Base-by-base conservation (phyloP, 2,888 invertebrate genomes). In the Cosmia trapezina region DNA sequence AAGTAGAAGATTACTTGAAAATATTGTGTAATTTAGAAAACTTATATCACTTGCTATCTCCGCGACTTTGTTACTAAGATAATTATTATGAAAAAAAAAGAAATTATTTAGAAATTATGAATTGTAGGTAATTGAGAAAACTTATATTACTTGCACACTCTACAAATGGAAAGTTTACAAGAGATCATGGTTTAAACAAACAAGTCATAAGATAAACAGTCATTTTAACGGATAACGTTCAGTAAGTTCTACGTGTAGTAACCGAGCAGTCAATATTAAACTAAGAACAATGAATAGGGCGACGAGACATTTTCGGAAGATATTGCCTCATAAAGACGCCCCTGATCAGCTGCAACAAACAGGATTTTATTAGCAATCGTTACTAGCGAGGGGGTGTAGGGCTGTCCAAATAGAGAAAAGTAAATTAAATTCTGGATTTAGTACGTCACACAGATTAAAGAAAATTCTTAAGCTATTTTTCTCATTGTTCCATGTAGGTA, bases 341-440 rank as follows among this genome's bases (percentile, higher is more conserved):
- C 57, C 67, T 28, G 76, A 74, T 72, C 77, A 49, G 49, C 17
- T 73, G 75, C 82, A 78, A 64, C 79, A 84, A 81, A 83, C 75
- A 81, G 57, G 62, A 67, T 63, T 70, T 78, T 79, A 82, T 76
- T 79, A 65, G 54, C 68, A 11, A 62, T 67, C 62, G 56, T 73
- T 71, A 43, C 56, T 45, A 51, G 67, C 33, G 41, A 69, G 69
- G 59, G 62, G 57, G 47, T 6, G 11, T 61, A 70, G 78, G 73
- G 68, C 28, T 83, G 81, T 54, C 66, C 9, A 51, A 63, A 59
- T 33, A 11, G 17, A 62, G 37, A 53, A 70, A 41, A 66, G 33
- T 33, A 17, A 53, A n/a, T 4, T 51, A 9, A 49, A 59, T 60
- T 14, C 8, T 17, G 9, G 43, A 22, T 17, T 14, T 22, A 60